phyloP scores from a whole-genome alignment of 2,113 vertebrate genomes.

The Sander lucioperca region DNA sequence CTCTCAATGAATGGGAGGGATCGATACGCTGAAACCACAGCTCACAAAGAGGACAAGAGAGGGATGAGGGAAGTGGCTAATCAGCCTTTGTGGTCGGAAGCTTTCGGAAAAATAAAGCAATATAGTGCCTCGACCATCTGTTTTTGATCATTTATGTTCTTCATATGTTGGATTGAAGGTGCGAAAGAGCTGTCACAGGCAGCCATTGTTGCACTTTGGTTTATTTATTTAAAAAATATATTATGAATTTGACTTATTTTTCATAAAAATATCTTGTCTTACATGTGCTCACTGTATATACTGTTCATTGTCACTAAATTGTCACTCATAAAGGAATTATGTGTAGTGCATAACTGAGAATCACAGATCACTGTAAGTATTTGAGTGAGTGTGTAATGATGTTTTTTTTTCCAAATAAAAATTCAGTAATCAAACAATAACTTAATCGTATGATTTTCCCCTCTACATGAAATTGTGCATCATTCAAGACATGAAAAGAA shows the following conservation, averaged over 20 bases:
- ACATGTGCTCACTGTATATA: slow-evolving; percentile 35
- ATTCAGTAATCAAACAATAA: slow-evolving; percentile 24
- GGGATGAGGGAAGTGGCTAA: slow-evolving; percentile 10
- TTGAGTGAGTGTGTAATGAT: slow-evolving; percentile 43
- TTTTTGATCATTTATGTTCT: slow-evolving; percentile 24
- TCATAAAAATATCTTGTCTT: not conserved
- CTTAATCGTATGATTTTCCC: not conserved
- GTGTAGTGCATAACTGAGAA: slow-evolving; percentile 47
- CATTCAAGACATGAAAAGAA: slow-evolving; percentile 3
- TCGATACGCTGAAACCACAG: slow-evolving; percentile 51
- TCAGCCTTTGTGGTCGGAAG: slow-evolving; percentile 33
- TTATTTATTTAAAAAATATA: slow-evolving; percentile 54
- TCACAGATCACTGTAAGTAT: slow-evolving; percentile 24
- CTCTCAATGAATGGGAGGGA: slow-evolving; percentile 37
- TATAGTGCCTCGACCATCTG: slow-evolving; percentile 58
- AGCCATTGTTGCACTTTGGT: slow-evolving; percentile 29
- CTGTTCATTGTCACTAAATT: slow-evolving; percentile 36
- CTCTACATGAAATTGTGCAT: slow-evolving; percentile 15
- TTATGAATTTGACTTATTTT: slow-evolving; percentile 22
- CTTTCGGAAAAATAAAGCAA: slow-evolving; percentile 55
- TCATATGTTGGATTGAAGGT: not conserved
- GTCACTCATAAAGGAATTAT: slow-evolving; percentile 24
- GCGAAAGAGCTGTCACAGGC: slow-evolving; percentile 6
- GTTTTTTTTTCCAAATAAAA: slow-evolving; percentile 64
- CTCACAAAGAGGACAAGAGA: slow-evolving; percentile 7